These are phyloP conservation scores for Adoxophyes honmai DNA, from an alignment of 1,140 invertebrate genomes.

Conservation along the genomic window DNA sequence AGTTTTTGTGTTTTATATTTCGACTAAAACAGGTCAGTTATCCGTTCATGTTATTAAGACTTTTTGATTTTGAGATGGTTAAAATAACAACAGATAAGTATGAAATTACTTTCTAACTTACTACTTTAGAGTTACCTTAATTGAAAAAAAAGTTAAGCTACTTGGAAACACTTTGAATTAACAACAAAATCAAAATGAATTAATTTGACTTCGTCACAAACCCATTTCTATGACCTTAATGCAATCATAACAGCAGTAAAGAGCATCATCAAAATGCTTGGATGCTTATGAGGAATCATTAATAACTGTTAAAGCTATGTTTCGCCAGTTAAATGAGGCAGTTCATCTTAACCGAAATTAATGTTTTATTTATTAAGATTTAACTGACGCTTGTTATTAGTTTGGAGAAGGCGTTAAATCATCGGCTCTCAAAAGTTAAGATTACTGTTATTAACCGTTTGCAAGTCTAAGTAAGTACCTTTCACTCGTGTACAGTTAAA, in stretches of 20 bases:
- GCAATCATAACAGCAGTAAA: neutral
- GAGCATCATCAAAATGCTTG: neutral
- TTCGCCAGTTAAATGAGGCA: slow-evolving; percentile 4
- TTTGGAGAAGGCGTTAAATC: neutral
- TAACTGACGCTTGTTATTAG: slow-evolving; percentile 1
- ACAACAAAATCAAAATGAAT: too few relatives aligned
- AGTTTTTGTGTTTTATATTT: too few relatives aligned
- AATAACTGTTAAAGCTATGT: slow-evolving; percentile 5
- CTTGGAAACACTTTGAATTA: too few relatives aligned
- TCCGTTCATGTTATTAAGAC: too few relatives aligned
- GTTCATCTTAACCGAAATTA: slow-evolving; percentile 10
- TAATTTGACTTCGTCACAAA: too few relatives aligned
- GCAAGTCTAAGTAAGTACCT: neutral
- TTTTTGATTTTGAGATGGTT: too few relatives aligned
- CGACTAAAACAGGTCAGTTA: too few relatives aligned
- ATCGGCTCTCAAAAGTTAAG: neutral
- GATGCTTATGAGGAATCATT: neutral
- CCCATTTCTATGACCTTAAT: too few relatives aligned
- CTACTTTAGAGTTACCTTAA: too few relatives aligned
- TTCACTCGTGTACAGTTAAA: neutral
- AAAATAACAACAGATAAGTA: too few relatives aligned
- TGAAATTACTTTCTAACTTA: too few relatives aligned
- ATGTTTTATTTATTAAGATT: slow-evolving; percentile 12
- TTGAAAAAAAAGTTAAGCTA: too few relatives aligned
- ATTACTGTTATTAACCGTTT: slow-evolving; percentile 13